Evolutionary conservation across 1,140 invertebrate species (phyloP), one percentile per base, ranked within the genome.

Genomic region (Panulirus ornatus): DNA sequence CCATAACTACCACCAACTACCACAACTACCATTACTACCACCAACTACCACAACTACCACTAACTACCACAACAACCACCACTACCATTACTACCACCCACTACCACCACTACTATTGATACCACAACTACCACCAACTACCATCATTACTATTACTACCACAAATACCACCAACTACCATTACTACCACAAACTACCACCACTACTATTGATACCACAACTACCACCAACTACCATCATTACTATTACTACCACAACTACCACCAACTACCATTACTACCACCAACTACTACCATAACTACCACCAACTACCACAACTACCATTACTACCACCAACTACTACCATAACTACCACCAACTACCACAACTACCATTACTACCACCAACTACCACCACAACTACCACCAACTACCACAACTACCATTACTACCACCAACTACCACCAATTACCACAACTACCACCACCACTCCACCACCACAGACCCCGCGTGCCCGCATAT

Each of bases 401-500:
- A 0, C 16, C 22, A 1, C 16, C 38, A 36, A 34, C 78, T 47
- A 16, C 27, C 44, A 0, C 36, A 14, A n/a, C 34, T 5, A n/a
- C 6, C 27, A 42, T 0, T 1, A 1, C 36, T 40, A 8, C 11
- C 34, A n/a, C 34, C 34, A n/a, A 27, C 54, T 8, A 66, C 82
- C 66, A 19, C 3, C 34, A 44, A 22, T 22, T 27, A 51, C 38
- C 75, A 44, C 75, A 40, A 34, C 11, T n/a, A 78, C 75, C 38
- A 40, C 38, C 79, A 58, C 27, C 47, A n/a, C n/a, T n/a, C n/a
- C n/a, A n/a, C n/a, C n/a, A n/a, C n/a, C 51, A 58, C 51, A 58
- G 11, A 51, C n/a, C 40, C 66, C 83, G 30, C 70, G 36, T 58
- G 30, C 27, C 66, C 83, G 42, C 44, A 40, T 73, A 84, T 44